Percentiles rank a stretch among this genome's conserved stretches.
Evolutionary conservation across 2,797 vertebrate species (phyloP).

Genomic region (Anguilla anguilla): DNA sequence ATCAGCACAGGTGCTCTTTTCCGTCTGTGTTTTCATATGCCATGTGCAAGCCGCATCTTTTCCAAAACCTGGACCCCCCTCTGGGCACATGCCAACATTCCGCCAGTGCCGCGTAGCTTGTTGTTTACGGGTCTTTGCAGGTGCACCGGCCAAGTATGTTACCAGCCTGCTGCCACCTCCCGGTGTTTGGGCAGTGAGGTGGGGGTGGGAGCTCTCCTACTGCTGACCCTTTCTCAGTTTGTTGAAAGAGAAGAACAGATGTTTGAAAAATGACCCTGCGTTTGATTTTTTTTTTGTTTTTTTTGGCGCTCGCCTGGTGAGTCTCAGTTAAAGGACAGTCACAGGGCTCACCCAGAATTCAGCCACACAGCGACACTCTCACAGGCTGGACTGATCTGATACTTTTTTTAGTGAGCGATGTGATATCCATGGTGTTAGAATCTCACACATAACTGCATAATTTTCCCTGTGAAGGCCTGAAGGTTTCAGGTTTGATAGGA

Average conservation of each 20-base stretch:
- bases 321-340: neutral
- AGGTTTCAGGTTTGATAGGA: neutral
- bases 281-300: neutral
- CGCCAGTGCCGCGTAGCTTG: neutral
- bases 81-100: neutral
- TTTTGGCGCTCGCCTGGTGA: neutral
- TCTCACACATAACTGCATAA: neutral
- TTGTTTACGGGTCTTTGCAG: constrained; percentile 4
- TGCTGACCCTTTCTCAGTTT: neutral
- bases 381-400: neutral
- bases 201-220: neutral
- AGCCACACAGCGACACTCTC: neutral
- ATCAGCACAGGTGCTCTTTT: neutral
- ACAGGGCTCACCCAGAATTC: neutral
- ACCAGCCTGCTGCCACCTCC: neutral
- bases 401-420: neutral
- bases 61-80: neutral
- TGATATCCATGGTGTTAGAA: neutral
- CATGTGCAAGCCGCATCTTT: neutral
- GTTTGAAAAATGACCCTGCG: constrained; percentile 12
- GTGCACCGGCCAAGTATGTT: constrained; percentile 18
- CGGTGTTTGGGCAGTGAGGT: neutral
- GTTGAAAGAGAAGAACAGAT: constrained; percentile 12
- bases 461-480: neutral
- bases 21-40: constrained; percentile 1